Evolutionary conservation across 2,113 vertebrate species (phyloP).

Genomic region (Lepus timidus): DNA sequence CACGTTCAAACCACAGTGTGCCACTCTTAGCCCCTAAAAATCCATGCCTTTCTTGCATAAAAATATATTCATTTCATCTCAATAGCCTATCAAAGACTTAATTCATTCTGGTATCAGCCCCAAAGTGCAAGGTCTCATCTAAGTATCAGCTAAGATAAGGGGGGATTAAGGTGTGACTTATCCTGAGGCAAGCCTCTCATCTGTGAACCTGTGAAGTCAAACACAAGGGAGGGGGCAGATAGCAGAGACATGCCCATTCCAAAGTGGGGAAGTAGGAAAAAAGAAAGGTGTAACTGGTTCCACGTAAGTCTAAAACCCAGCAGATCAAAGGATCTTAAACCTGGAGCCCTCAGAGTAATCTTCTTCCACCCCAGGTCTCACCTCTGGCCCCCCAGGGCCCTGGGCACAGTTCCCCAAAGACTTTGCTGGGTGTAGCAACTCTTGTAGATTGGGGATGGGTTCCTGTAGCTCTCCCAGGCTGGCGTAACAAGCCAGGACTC

Average conservation of each 20-base stretch:
- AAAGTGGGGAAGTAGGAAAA: neutral
- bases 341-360: neutral
- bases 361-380: neutral
- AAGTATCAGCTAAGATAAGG: neutral
- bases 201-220: neutral
- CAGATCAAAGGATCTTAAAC: neutral
- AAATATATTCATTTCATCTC: neutral
- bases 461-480: neutral
- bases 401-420: neutral
- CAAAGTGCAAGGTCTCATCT: neutral
- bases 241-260: neutral
- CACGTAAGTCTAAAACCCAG: neutral
- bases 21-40: neutral
- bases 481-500: neutral
- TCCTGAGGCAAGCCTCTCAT: neutral
- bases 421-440: neutral
- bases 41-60: neutral
- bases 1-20: neutral
- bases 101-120: neutral
- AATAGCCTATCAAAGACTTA: neutral
- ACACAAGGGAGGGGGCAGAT: too few relatives aligned
- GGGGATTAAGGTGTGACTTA: neutral
- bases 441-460: neutral
- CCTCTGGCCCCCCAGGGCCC: neutral
- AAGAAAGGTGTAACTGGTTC: neutral